Base-by-base conservation (phyloP, 2,888 invertebrate genomes). In the Epicampocera succincta region DNA sequence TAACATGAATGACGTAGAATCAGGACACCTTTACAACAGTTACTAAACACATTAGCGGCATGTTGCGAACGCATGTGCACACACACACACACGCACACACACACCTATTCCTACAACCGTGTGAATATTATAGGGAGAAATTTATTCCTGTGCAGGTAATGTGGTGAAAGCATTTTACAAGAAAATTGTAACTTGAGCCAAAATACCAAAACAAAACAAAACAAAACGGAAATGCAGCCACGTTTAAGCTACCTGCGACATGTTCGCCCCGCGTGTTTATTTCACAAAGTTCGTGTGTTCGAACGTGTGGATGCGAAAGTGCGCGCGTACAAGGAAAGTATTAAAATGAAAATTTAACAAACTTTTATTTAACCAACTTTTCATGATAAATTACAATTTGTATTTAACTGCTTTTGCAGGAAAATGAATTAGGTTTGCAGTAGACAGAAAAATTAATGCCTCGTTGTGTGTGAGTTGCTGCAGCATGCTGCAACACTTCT, bases 341-440 rank as follows among this genome's bases (percentile, higher is more conserved):
- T 77, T 65, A 74, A 73, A 56, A 73, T 65, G 46, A 72, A 63
- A 77, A 73, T 73, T 76, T 77, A 73, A 81, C 72, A 81, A 81
- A 74, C 63, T 81, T 76, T 68, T 76, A 48, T 76, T 56, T 54
- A 60, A 66, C 19, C 60, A 75, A 75, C 63, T 63, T 76, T 60
- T 72, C 66, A 71, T 76, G 66, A 76, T 66, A 75, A 76, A 72
- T 76, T 75, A 61, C 60, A 66, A 40, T 29, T 46, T 61, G 19
- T 71, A 38, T 58, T 42, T 80, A 68, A 52, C 9, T 50, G 38
- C 9, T 21, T 15, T n/a, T 42, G 50, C 9, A 61, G 1, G 0
- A 44, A 17, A 12, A 38, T 25, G 25, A 13, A 40, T 58, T 74
- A 38, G 12, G 17, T 56, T 74, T 74, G 21, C n/a, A n/a, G 40